phyloP scores from a whole-genome alignment of 2,797 vertebrate genomes.

The Corythornis leucogaster region DNA sequence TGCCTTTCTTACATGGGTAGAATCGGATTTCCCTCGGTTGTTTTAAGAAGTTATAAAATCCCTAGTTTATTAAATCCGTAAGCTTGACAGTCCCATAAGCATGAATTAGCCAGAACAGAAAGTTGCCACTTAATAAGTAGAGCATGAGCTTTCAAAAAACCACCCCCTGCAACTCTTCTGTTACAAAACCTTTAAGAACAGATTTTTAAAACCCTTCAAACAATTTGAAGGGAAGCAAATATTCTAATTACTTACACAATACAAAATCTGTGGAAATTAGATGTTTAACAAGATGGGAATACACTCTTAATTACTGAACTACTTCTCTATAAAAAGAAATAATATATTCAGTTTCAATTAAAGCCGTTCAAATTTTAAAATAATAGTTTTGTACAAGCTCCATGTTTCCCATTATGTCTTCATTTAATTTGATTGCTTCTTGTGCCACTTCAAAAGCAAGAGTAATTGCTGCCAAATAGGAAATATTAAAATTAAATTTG shows the following conservation, averaged over 20 bases:
- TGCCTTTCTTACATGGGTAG: not conserved
- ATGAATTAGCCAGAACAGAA: conserved; percentile 49
- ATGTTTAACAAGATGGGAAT: conserved; percentile 66
- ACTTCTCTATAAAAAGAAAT: conserved; percentile 72
- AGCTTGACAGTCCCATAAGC: conserved; percentile 17
- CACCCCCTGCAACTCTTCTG: conserved; percentile 25
- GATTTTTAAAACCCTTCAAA: conserved; percentile 50
- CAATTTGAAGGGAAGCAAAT: conserved; percentile 40
- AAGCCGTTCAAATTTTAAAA: conserved; percentile 72
- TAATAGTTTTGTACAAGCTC: conserved; percentile 66
- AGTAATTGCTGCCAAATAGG: conserved; percentile 81
- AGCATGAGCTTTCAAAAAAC: not conserved
- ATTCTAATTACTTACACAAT: conserved; percentile 49
- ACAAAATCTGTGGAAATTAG: conserved; percentile 63
- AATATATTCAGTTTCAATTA: conserved; percentile 78
- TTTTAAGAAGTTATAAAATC: conserved; percentile 45
- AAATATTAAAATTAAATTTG: conserved; percentile 85
- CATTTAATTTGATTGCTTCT: conserved; percentile 80
- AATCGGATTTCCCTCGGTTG: conserved; percentile 11
- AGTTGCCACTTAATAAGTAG: conserved; percentile 40
- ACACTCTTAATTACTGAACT: conserved; percentile 66
- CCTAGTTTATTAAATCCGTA: conserved; percentile 39
- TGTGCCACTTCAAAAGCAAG: conserved; percentile 80
- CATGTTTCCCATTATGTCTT: conserved; percentile 75
- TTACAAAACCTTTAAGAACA: conserved; percentile 53